A percentile compares a stretch with the other conserved stretches of the same genome.
Evolutionary conservation across 2,113 vertebrate genomes (phyloP).

Genomic region (Ahaetulla prasina): DNA sequence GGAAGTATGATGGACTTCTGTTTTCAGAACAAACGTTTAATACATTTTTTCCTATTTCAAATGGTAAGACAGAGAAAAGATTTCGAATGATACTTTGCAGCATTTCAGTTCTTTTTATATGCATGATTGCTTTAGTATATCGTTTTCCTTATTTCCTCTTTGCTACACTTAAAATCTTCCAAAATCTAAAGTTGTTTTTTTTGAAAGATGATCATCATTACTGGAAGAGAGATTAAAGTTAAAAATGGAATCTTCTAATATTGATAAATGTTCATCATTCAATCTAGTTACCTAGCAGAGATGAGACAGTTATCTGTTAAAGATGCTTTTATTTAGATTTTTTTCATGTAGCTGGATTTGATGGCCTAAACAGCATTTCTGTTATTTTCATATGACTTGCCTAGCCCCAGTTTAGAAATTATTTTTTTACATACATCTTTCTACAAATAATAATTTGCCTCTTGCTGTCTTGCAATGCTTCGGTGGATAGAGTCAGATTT

Average conservation of each 20-base stretch:
- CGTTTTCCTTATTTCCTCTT: neutral
- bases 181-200: neutral
- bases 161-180: neutral
- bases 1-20: neutral
- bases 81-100: neutral
- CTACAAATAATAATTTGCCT: constrained; percentile 46
- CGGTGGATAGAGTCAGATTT: constrained; percentile 59
- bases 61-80: neutral
- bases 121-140: neutral
- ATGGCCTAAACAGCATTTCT: neutral
- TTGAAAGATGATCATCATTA: neutral
- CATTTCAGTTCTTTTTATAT: neutral
- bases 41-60: neutral
- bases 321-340: neutral
- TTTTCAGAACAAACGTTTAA: neutral
- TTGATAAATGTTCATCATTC: neutral
- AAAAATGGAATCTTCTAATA: neutral
- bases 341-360: neutral
- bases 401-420: constrained; percentile 16
- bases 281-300: neutral
- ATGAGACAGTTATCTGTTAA: neutral
- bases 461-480: constrained; percentile 58
- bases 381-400: neutral
- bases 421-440: constrained; percentile 40
- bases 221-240: neutral